phyloP scores from a whole-genome alignment of 2,797 vertebrate species.

The Acrocephalus scirpaceus region DNA sequence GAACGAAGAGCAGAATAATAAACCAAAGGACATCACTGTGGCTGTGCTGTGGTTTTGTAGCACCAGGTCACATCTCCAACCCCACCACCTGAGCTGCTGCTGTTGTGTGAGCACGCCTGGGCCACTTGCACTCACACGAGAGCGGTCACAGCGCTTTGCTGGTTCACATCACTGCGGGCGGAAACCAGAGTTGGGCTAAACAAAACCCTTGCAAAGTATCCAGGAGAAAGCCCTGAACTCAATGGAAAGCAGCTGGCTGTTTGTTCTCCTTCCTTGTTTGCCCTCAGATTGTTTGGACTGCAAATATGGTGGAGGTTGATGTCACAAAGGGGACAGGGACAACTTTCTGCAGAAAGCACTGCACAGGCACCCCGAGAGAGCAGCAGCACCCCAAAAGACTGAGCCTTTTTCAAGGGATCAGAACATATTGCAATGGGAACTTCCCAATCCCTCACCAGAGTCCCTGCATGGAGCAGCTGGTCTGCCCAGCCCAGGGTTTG shows the following conservation, averaged over 20 bases:
- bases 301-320: neutral
- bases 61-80: neutral
- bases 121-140: neutral
- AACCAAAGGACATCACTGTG: neutral
- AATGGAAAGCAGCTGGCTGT: neutral
- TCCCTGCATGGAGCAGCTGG: neutral
- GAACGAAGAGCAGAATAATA: neutral
- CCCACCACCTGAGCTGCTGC: neutral
- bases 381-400: neutral
- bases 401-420: neutral
- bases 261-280: neutral
- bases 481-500: neutral
- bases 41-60: neutral
- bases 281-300: neutral
- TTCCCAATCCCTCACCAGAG: neutral
- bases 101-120: fast-evolving
- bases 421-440: fast-evolving
- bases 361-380: neutral
- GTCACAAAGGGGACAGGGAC: fast-evolving
- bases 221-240: neutral
- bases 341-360: neutral
- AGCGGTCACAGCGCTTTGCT: fast-evolving
- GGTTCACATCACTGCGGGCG: fast-evolving
- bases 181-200: neutral
- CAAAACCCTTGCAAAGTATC: neutral